phyloP scores from a whole-genome alignment of 2,888 invertebrate genomes.

The Agrotis clavis region DNA sequence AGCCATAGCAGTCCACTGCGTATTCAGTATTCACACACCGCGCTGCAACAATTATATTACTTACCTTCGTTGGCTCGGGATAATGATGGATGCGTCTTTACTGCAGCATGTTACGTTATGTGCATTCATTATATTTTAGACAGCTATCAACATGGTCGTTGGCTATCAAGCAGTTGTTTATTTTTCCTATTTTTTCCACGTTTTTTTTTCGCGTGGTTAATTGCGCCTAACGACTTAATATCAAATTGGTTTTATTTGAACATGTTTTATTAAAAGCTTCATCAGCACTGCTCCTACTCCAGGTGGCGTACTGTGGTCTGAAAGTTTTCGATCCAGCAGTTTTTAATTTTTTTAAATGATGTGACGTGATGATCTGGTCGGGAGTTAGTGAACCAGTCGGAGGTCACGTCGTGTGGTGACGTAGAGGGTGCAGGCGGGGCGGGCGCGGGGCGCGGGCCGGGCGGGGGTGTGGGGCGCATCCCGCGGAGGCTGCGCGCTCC shows the following conservation, averaged over 20 bases:
- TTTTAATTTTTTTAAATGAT: conserved; percentile 15
- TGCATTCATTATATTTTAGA: background rate
- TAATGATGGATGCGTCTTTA: conserved; percentile 16
- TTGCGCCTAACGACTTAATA: background rate
- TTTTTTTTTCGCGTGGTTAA: background rate
- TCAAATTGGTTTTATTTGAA: background rate
- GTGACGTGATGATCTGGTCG: conserved; percentile 16
- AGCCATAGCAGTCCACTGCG: too few species aligned
- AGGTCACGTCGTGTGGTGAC: conserved; percentile 52
- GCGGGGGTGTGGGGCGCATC: conserved; percentile 63
- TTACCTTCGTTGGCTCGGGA: conserved; percentile 4
- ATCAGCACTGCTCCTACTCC: too few species aligned
- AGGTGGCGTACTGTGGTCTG: background rate
- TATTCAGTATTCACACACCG: conserved; percentile 13
- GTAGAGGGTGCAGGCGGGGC: conserved; percentile 60
- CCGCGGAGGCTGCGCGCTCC: conserved; percentile 72
- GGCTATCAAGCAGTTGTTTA: background rate
- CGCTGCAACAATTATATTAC: conserved; percentile 42
- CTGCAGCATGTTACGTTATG: conserved; percentile 20
- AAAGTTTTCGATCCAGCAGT: conserved; percentile 10
- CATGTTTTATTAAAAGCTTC: background rate
- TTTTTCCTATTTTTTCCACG: background rate
- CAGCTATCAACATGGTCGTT: too few species aligned
- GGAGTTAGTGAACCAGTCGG: conserved; percentile 58
- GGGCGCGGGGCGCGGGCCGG: conserved; percentile 55